Conservation (phyloP, 2,888 invertebrate species). For the Epistrophella euchroma region DNA sequence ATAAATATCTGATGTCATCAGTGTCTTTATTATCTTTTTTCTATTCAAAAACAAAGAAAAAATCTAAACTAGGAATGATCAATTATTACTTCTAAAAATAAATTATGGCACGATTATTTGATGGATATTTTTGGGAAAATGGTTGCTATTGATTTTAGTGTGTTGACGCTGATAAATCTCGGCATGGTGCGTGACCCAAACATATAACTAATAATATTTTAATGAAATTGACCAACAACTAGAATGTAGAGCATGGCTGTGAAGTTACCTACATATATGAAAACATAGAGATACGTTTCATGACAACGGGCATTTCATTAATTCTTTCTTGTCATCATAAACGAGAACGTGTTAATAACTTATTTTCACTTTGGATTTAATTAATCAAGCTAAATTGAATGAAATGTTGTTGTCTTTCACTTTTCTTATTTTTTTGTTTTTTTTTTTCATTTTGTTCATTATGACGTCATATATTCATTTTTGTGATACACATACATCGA, state of each 20-base stretch:
- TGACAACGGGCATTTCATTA: conserved; percentile 38
- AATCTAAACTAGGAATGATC: not conserved
- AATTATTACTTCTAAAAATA: conserved; percentile 22
- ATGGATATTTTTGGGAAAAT: conserved; percentile 14
- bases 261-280: not conserved
- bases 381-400: conserved; percentile 57
- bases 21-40: not conserved
- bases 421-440: conserved; percentile 7
- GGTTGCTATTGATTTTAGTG: conserved; percentile 21
- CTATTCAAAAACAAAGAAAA: conserved; percentile 7
- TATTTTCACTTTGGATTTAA: conserved; percentile 37
- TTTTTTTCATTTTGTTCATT: conserved; percentile 19
- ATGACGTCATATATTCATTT: conserved; percentile 34
- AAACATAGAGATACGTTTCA: conserved; percentile 17
- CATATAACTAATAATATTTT: conserved; percentile 31
- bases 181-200: conserved; percentile 43
- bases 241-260: not conserved
- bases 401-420: conserved; percentile 34
- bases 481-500: not conserved
- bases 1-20: conserved; percentile 19
- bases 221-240: conserved; percentile 43
- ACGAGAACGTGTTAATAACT: conserved; percentile 39
- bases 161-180: conserved; percentile 37
- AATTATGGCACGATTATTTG: not conserved
- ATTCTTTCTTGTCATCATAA: conserved; percentile 34